These are phyloP conservation scores for Sclerodermus sp. DNA, from an alignment of 2,888 invertebrate species.

Conservation along the genomic window DNA sequence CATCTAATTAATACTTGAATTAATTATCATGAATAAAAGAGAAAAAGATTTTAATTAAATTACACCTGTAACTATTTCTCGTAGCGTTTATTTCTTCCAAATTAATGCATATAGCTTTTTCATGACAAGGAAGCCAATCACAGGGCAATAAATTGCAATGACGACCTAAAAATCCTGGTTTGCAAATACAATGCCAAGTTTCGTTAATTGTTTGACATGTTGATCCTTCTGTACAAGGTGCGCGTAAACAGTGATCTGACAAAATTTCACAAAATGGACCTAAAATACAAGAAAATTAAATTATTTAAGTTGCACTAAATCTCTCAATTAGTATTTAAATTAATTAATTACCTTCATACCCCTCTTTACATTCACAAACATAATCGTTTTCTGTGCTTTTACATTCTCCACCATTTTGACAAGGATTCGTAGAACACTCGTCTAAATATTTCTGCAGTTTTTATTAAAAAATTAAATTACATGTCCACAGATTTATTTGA, in stretches of 20 bases:
- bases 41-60: neutral
- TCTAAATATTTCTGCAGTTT: conserved; percentile 37
- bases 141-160: conserved; percentile 64
- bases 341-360: conserved; percentile 38
- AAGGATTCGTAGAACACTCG: conserved; percentile 57
- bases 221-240: conserved; percentile 59
- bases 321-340: neutral
- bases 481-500: neutral
- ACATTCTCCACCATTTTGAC: conserved; percentile 61
- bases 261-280: conserved; percentile 60
- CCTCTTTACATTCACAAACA: conserved; percentile 54
- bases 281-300: conserved; percentile 9
- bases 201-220: conserved; percentile 51
- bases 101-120: conserved; percentile 58
- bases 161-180: conserved; percentile 60
- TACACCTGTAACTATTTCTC: conserved; percentile 55
- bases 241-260: conserved; percentile 59
- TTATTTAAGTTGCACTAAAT: neutral
- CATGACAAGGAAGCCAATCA: conserved; percentile 61
- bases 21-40: too few species aligned
- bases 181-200: conserved; percentile 60
- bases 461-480: neutral
- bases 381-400: conserved; percentile 56
- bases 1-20: conserved; percentile 56
- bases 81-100: conserved; percentile 53